Evolutionary conservation across 2,888 invertebrate species (phyloP).

Genomic region (Melikaiella ostensackeni): DNA sequence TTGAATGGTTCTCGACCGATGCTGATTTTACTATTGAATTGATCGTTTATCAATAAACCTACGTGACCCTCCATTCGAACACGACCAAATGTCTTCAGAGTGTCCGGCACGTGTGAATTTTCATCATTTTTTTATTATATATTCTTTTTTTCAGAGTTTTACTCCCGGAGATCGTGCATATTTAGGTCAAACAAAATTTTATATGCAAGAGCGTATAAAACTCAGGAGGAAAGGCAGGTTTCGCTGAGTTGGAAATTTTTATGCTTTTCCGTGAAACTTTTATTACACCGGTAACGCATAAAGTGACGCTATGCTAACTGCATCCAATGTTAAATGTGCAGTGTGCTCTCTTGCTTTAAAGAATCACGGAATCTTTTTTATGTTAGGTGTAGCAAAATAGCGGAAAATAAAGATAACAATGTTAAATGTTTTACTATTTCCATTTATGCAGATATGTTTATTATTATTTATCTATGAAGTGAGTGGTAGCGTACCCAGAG

Average conservation of each 20-base stretch:
- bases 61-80: slow-evolving; percentile 13
- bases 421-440: not conserved
- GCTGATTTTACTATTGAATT: slow-evolving; percentile 33
- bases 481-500: too few relatives aligned
- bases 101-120: slow-evolving; percentile 34
- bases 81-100: slow-evolving; percentile 1
- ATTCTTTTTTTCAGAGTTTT: slow-evolving; percentile 19
- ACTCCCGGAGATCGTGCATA: not conserved
- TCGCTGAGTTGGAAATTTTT: slow-evolving; percentile 25
- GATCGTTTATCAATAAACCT: slow-evolving; percentile 33
- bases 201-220: slow-evolving; percentile 22
- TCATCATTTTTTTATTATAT: slow-evolving; percentile 26
- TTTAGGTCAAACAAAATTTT: slow-evolving; percentile 14
- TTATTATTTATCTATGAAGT: too few relatives aligned
- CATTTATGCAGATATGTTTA: too few relatives aligned
- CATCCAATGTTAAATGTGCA: slow-evolving; percentile 11
- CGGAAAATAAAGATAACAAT: not conserved
- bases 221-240: not conserved
- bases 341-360: not conserved
- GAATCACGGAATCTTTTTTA: not conserved
- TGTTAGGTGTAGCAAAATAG: not conserved
- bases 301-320: not conserved
- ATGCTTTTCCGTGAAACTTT: slow-evolving; percentile 27
- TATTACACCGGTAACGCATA: not conserved
- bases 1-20: slow-evolving; percentile 17